Conservation (phyloP, 1,140 invertebrate genomes). For the Drosophila serrata region DNA sequence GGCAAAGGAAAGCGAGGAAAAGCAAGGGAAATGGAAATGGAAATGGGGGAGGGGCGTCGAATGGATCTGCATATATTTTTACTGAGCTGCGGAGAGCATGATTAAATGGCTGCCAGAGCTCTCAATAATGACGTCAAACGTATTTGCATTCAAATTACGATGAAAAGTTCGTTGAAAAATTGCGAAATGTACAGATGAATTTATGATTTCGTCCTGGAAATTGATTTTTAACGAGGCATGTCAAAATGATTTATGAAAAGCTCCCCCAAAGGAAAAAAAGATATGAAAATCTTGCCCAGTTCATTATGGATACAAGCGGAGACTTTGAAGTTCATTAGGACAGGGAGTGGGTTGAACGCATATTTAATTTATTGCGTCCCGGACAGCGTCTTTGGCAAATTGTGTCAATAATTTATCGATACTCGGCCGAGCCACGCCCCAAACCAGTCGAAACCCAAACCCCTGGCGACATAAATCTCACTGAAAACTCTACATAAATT, state of each 20-base stretch:
- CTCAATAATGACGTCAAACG: conserved; percentile 61
- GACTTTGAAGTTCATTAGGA: conserved; percentile 47
- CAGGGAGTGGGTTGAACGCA: conserved; percentile 9
- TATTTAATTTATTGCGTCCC: conserved; percentile 47
- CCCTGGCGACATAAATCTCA: conserved; percentile 53
- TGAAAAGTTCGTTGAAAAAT: conserved; percentile 36
- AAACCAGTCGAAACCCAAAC: neutral
- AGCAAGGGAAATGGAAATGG: neutral
- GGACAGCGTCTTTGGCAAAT: conserved; percentile 26
- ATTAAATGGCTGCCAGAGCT: conserved; percentile 67
- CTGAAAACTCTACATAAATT: conserved; percentile 52
- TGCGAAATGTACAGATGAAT: conserved; percentile 39
- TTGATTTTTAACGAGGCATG: conserved; percentile 61
- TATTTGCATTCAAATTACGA: conserved; percentile 65
- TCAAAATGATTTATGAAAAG: conserved; percentile 20
- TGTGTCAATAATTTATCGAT: conserved; percentile 74
- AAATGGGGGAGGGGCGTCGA: too few relatives aligned
- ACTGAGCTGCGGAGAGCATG: conserved; percentile 53
- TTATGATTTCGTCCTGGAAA: conserved; percentile 43
- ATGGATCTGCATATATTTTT: conserved; percentile 67
- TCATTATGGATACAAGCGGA: conserved; percentile 21
- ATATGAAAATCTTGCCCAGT: neutral
- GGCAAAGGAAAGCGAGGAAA: conserved; percentile 35
- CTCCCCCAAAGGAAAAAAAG: neutral
- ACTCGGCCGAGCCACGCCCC: conserved; percentile 18